Conservation (phyloP, 1,140 invertebrate species). For the Aphaenogaster floridana region DNA sequence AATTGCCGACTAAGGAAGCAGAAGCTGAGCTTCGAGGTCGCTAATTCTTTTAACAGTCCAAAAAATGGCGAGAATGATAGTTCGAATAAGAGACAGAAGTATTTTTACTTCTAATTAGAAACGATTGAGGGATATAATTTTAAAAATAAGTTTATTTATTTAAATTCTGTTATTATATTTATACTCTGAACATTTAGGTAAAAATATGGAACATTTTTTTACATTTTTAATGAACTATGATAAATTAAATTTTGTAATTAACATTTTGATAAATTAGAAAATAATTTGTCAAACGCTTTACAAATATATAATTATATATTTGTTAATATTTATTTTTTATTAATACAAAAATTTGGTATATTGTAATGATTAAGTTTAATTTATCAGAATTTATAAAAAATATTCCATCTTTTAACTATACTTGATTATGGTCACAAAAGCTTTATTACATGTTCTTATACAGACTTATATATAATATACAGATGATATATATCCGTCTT, state of each 20-base stretch:
- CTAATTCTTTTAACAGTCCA: conserved; percentile 55
- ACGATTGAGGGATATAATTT: not conserved
- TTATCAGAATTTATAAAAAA: not conserved
- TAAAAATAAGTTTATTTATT: not conserved
- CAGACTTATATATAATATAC: not conserved
- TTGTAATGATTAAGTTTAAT: not conserved
- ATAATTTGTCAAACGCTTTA: not conserved
- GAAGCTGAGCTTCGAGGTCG: conserved; percentile 29
- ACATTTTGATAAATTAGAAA: conserved; percentile 2
- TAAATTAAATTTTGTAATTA: not conserved
- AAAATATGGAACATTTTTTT: not conserved
- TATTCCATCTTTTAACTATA: not conserved
- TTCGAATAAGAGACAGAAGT: not conserved
- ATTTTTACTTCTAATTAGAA: conserved; percentile 20
- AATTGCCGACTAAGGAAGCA: conserved; percentile 60
- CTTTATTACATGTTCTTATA: not conserved
- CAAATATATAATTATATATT: not conserved
- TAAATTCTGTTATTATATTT: not conserved
- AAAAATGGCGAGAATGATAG: conserved; percentile 15
- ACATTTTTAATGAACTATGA: not conserved
- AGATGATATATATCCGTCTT: not conserved
- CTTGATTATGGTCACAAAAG: not conserved
- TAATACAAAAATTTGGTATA: not conserved
- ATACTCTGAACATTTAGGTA: not conserved
- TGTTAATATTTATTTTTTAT: conserved; percentile 4